A percentile compares a stretch with the other conserved stretches of the same genome.
phyloP scores from a whole-genome alignment of 2,888 invertebrate species.

The Acrobasis repandana region DNA sequence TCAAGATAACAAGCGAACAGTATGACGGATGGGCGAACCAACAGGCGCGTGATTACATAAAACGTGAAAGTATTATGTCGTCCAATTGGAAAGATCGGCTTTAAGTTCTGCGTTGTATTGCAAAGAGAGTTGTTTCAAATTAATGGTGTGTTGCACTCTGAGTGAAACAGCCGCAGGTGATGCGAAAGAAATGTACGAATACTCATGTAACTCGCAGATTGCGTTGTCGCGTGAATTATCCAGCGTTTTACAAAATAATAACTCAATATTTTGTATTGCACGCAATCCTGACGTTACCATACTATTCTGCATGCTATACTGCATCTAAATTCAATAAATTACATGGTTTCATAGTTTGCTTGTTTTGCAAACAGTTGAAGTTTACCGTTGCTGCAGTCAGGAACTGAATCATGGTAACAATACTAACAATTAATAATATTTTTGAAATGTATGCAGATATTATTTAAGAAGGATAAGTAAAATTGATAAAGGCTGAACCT shows the following conservation, averaged over 20 bases:
- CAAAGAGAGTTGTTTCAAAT: conserved; percentile 39
- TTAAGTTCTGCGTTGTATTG: conserved; percentile 40
- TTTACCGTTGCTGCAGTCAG: not conserved
- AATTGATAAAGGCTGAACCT: too few relatives aligned
- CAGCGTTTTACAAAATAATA: conserved; percentile 13
- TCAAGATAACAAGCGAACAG: conserved; percentile 63
- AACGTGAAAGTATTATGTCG: conserved; percentile 71
- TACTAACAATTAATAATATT: too few relatives aligned
- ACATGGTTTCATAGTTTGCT: not conserved
- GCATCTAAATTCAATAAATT: not conserved
- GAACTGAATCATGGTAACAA: too few relatives aligned
- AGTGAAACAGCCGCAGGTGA: conserved; percentile 31
- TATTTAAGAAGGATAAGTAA: too few relatives aligned
- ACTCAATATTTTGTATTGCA: conserved; percentile 8
- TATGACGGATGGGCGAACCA: conserved; percentile 67
- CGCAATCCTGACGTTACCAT: not conserved
- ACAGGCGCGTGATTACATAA: conserved; percentile 69
- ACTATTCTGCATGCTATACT: too few relatives aligned
- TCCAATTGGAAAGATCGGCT: conserved; percentile 61
- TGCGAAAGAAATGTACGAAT: conserved; percentile 11
- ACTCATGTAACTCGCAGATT: conserved; percentile 13
- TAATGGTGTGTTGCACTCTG: conserved; percentile 37
- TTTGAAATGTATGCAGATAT: too few relatives aligned
- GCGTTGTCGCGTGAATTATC: conserved; percentile 14
- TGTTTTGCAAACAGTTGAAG: not conserved